Base-by-base conservation (phyloP, 1,140 invertebrate genomes). In the Caenorhabditis elegans region DNA sequence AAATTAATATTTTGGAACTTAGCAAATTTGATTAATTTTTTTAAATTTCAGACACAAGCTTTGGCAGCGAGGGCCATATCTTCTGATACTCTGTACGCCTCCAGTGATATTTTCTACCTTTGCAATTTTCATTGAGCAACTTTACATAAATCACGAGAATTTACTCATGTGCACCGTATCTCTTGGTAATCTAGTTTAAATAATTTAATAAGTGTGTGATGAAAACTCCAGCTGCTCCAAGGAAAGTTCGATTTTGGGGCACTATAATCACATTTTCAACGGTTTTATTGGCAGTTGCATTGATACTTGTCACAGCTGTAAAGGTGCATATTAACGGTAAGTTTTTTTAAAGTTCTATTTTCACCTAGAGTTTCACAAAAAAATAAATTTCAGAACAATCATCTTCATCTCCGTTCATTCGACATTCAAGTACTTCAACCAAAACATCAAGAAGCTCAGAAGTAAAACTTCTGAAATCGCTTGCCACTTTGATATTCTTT, bases 101-200 rank as follows among this genome's bases (percentile, higher is more conserved):
- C 60, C 60, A 22, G 28, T 70, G 22, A 10, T 70, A n/a, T 70
- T 70, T 22, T 70, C 60, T 8, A 39, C 60, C 3, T 70, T 70
- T 70, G 60, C 60, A 36, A 70, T 70, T 22, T 70, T 70, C 34
- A 43, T 70, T 24, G 60, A 70, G n/a, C 60, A 70, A 17, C n/a
- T 70, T 4, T 70, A 70, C 28, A 70, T 70, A 15, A 70, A 70
- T 34, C 60, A 70, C 19, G 60, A 70, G 3, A 39, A 70, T 39
- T 34, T 70, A 8, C 34, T 70, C 1, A 70, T 70, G 60, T 70
- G 60, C n/a, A 70, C 60, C 11, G 60, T 70, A 11, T 70, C 60
- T 19, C 60, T 70, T 24, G 60, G 60, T 70, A 22, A 5, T 43
- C 39, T 5, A 15, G 39, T 8, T 43, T 43, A 8, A 8, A 43